phyloP scores from a whole-genome alignment of 2,797 vertebrate genomes.

The Acropternis orthonyx region DNA sequence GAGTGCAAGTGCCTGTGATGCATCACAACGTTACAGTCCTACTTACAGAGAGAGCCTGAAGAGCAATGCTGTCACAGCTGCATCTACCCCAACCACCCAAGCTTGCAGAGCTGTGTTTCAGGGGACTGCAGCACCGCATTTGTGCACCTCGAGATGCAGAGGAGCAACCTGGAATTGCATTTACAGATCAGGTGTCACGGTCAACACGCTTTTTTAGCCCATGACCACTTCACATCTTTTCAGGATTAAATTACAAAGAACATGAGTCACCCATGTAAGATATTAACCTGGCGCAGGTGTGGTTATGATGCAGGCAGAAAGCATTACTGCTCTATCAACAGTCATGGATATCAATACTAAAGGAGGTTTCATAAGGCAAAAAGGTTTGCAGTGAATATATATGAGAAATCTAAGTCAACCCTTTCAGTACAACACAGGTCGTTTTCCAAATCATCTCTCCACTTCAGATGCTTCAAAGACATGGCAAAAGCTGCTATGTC shows the following conservation, averaged over 20 bases:
- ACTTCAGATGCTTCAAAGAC: not conserved
- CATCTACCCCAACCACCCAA: not conserved
- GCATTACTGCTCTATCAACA: fast-evolving
- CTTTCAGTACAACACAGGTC: not conserved
- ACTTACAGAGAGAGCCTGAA: not conserved
- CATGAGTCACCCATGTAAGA: fast-evolving
- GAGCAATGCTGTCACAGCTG: fast-evolving
- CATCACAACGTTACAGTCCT: not conserved
- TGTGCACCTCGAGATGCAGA: fast-evolving
- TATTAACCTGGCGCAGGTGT: not conserved
- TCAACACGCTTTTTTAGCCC: fast-evolving
- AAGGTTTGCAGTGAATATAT: not conserved
- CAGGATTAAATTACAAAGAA: not conserved
- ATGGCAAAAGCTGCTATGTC: not conserved
- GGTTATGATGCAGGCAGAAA: not conserved
- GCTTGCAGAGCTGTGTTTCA: fast-evolving
- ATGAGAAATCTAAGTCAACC: constrained; percentile 19
- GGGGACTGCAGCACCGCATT: not conserved
- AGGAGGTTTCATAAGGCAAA: not conserved
- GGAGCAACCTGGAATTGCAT: fast-evolving
- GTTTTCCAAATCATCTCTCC: not conserved
- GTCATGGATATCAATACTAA: not conserved
- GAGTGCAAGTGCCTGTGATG: not conserved
- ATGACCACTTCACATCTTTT: not conserved
- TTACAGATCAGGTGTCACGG: not conserved